phyloP scores from a whole-genome alignment of 64 coral and sea anemone species.

The Stylophora pistillata region DNA sequence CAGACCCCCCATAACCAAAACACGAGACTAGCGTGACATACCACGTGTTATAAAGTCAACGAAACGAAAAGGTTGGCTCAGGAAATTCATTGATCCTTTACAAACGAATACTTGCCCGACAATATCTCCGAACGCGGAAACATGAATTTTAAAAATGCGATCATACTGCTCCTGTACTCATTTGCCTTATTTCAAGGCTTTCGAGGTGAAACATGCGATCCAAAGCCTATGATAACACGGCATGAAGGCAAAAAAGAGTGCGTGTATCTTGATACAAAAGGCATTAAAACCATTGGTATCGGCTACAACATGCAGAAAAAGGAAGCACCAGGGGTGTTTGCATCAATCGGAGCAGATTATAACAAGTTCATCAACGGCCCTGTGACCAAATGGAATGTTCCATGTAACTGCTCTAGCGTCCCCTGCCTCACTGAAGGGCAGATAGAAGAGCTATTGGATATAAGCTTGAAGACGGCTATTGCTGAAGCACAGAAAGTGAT shows the following conservation, averaged over 20 bases:
- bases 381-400: slow-evolving; percentile 28
- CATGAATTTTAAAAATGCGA: neutral
- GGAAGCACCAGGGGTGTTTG: slow-evolving; percentile 56
- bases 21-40: too few relatives aligned
- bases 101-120: too few relatives aligned
- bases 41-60: too few relatives aligned
- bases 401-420: slow-evolving; percentile 64
- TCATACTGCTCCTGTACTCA: neutral
- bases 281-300: slow-evolving; percentile 81
- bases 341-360: slow-evolving; percentile 72
- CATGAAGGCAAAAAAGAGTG: slow-evolving; percentile 64
- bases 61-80: too few relatives aligned
- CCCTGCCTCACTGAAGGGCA: slow-evolving; percentile 66
- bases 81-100: too few relatives aligned
- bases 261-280: slow-evolving; percentile 64
- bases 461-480: slow-evolving; percentile 62
- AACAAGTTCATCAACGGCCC: slow-evolving; percentile 76
- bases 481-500: slow-evolving; percentile 66
- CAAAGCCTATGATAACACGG: slow-evolving; percentile 63
- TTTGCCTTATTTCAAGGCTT: neutral
- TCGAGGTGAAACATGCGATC: slow-evolving; percentile 38
- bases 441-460: slow-evolving; percentile 55
- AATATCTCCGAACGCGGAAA: neutral
- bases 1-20: too few relatives aligned
- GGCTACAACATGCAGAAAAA: slow-evolving; percentile 84